Evolutionary conservation across 2,113 vertebrate genomes (phyloP).

Genomic region (Hemichromis elongatus): DNA sequence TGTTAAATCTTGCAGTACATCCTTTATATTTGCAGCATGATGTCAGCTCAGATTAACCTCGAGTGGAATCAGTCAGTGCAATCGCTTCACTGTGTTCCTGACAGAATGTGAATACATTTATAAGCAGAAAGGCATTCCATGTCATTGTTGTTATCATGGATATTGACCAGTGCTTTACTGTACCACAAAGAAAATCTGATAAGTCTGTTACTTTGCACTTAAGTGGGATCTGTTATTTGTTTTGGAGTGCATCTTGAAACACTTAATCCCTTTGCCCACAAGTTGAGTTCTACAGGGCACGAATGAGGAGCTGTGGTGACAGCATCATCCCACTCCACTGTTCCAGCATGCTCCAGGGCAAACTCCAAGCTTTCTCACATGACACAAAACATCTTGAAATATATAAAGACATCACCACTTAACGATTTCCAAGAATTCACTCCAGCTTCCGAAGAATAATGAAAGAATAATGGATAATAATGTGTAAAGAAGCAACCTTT

Average conservation of each 20-base stretch:
- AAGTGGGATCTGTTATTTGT: conserved; percentile 1
- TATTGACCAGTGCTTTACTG: background rate
- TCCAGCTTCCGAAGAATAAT: background rate
- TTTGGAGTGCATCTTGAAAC: background rate
- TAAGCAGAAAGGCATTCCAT: background rate
- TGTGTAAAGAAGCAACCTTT: background rate
- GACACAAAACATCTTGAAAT: conserved; percentile 26
- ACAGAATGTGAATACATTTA: background rate
- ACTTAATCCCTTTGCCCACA: background rate
- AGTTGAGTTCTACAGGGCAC: background rate
- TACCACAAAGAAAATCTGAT: background rate
- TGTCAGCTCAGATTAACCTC: conserved; percentile 5
- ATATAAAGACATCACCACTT: background rate
- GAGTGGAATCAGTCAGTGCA: background rate
- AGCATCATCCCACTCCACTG: conserved; percentile 14
- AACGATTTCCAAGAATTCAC: conserved; percentile 1
- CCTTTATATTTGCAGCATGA: background rate
- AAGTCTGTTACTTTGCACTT: background rate
- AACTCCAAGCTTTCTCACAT: background rate
- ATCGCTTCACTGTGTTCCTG: background rate
- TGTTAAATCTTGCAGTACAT: background rate
- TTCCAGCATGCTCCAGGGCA: background rate
- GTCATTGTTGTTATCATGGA: background rate
- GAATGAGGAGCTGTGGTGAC: background rate
- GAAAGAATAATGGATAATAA: background rate